A percentile compares a stretch with the other conserved stretches of the same genome.
Evolutionary conservation across 2,797 vertebrate species (phyloP).

Genomic region (Podarcis lilfordi): DNA sequence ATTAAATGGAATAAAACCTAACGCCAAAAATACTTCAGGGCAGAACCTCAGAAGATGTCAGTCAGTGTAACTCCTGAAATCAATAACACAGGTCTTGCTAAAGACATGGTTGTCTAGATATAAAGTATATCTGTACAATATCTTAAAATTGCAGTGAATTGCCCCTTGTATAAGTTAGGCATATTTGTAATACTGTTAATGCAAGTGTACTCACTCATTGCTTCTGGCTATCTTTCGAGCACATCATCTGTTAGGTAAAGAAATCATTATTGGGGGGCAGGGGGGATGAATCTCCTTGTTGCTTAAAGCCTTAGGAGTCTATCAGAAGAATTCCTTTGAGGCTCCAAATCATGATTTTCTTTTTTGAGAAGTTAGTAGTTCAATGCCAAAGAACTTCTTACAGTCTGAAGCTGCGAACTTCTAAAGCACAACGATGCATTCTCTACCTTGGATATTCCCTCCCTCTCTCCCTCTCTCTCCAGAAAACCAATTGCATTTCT

Average conservation of each 20-base stretch:
- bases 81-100: conserved; percentile 2
- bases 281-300: conserved; percentile 25
- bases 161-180: conserved; percentile 26
- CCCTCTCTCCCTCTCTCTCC: background rate
- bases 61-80: background rate
- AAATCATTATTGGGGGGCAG: conserved; percentile 41
- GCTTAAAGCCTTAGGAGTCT: conserved; percentile 60
- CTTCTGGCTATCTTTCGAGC: conserved; percentile 54
- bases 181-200: conserved; percentile 31
- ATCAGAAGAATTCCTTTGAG: conserved; percentile 63
- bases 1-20: conserved; percentile 15
- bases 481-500: conserved; percentile 14
- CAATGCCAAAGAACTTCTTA: conserved; percentile 26
- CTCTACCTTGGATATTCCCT: background rate
- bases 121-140: conserved; percentile 18
- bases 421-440: background rate
- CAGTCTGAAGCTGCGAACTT: conserved; percentile 1
- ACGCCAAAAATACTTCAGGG: conserved; percentile 1
- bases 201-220: conserved; percentile 49
- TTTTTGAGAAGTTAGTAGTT: conserved; percentile 48
- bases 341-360: conserved; percentile 67
- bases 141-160: conserved; percentile 25
- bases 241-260: conserved; percentile 62
- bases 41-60: conserved; percentile 9
- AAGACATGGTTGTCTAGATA: background rate